Base-by-base conservation (phyloP, 1,140 invertebrate species). In the Cydia strobilella region DNA sequence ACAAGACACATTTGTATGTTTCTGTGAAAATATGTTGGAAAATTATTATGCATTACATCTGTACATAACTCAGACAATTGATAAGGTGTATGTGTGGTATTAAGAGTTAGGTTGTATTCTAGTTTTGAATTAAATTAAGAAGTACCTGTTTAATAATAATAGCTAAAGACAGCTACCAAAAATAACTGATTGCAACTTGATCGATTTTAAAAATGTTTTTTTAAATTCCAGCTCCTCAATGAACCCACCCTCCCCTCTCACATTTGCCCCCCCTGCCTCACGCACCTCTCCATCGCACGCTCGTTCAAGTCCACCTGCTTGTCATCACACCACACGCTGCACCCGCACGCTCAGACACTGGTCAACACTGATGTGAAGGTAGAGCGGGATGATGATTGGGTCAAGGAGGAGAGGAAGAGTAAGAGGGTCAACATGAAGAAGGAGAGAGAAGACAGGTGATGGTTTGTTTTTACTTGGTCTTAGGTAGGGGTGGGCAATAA, bases 381-480 rank as follows among this genome's bases (percentile, higher is more conserved):
- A 3, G 65, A 39, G n/a, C 15, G n/a, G 2, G 65, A 69, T n/a
- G 31, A 69, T 42, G 65, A 15, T 12, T 69, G 65, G 65, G 25
- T 69, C 1, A 35, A 35, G 9, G 31, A n/a, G n/a, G 65, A 35
- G 18, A 39, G 65, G 27, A 69, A 69, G 65, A 69, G 31, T 35
- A 69, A 9, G 25, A 35, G 65, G 31, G 12, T 69, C 10, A 69
- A 69, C 6, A 35, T 69, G 65, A 69, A 69, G 65, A 69, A 69
- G 18, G 65, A 69, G 31, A 69, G 42, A 15, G 65, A 35, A 69
- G 65, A 69, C 35, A 69, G 65, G 65, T 69, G 31, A 69, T 35
- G 20, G 2, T 23, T 10, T n/a, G 20, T 63, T 63, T 3, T 10
- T 25, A 63, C 6, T 63, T 63, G 9, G 12, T 3, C 12, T 63